phyloP scores from a whole-genome alignment of 92 coral and sea anemone species.

The Palythoa caribaeorum region DNA sequence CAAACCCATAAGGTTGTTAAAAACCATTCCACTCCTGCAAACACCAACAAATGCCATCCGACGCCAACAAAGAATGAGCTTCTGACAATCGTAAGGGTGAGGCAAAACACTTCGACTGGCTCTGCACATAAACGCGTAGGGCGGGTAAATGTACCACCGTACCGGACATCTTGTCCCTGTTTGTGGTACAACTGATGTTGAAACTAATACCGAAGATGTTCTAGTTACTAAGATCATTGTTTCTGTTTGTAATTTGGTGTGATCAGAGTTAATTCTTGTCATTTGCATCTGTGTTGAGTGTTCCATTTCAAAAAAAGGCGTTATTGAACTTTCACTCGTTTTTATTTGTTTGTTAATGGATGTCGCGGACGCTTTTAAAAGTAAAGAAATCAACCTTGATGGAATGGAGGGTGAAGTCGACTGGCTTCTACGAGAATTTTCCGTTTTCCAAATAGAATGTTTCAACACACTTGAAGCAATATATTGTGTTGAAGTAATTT shows the following conservation, averaged over 20 bases:
- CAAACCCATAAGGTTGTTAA: neutral
- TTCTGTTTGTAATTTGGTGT: neutral
- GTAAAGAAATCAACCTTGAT: neutral
- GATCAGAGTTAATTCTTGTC: neutral
- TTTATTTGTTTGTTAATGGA: neutral
- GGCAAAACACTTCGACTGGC: neutral
- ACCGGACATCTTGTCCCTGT: constrained; percentile 18
- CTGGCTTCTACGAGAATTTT: neutral
- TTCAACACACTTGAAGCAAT: neutral
- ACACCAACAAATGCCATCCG: constrained; percentile 28
- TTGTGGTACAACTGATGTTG: neutral
- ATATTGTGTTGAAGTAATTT: neutral
- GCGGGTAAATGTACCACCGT: constrained; percentile 22
- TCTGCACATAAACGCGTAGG: constrained; percentile 14
- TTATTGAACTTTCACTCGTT: neutral
- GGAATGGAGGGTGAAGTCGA: no score
- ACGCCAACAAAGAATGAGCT: constrained; percentile 44
- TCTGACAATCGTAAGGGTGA: constrained; percentile 5
- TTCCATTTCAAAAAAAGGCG: neutral
- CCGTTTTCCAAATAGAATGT: neutral
- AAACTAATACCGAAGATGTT: neutral
- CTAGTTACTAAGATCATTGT: neutral
- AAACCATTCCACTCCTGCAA: constrained; percentile 27
- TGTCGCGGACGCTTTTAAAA: neutral
- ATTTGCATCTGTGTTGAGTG: neutral